Conservation (phyloP, 2,888 invertebrate species). For the Allophyes oxyacanthae region DNA sequence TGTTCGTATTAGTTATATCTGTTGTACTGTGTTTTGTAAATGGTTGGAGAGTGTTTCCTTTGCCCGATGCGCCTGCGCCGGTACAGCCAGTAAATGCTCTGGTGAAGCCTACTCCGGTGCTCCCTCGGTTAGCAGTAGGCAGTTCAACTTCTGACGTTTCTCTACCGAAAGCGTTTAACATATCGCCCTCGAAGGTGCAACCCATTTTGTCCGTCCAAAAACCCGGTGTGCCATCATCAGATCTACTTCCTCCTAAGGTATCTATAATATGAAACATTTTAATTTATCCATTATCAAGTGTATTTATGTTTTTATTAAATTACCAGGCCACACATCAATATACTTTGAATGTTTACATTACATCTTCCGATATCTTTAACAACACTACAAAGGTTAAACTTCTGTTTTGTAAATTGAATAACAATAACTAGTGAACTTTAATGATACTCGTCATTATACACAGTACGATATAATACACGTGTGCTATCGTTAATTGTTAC, state of each 20-base stretch:
- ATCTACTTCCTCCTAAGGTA: constrained; percentile 71
- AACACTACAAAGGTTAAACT: too few species aligned
- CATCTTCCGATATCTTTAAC: too few species aligned
- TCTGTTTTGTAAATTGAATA: too few species aligned
- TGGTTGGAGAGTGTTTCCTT: constrained; percentile 66
- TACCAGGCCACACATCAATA: too few species aligned
- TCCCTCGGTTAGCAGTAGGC: neutral
- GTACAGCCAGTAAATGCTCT: neutral
- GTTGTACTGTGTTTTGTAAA: constrained; percentile 43
- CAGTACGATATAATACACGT: too few species aligned
- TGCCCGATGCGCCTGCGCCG: constrained; percentile 50
- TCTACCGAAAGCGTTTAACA: constrained; percentile 3
- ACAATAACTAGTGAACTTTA: too few species aligned
- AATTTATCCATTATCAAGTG: too few species aligned
- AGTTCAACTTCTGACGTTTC: constrained; percentile 1
- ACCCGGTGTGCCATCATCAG: constrained; percentile 47
- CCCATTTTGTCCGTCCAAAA: constrained; percentile 20
- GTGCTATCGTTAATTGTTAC: too few species aligned
- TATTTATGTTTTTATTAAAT: too few species aligned
- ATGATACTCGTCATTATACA: too few species aligned
- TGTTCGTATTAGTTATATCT: constrained; percentile 37
- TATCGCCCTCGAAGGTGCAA: constrained; percentile 4
- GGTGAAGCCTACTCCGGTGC: constrained; percentile 31
- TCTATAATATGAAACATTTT: neutral
- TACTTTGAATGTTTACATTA: too few species aligned